Percentiles rank a stretch among this genome's conserved stretches.
Evolutionary conservation across 2,113 vertebrate genomes (phyloP).

Genomic region (Sylvietta virens): DNA sequence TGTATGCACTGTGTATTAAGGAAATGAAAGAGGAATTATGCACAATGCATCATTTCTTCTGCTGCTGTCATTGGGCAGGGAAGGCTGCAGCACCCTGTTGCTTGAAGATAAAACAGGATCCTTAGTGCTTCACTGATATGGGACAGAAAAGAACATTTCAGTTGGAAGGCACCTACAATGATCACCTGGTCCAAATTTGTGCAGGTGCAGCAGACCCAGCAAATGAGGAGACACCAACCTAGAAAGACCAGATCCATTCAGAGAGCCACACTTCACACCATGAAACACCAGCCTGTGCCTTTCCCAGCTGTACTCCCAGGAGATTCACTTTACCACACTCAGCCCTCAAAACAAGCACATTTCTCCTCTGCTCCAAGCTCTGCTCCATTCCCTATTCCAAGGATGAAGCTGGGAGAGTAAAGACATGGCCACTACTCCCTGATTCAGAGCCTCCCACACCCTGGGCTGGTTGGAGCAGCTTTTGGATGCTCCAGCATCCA

Average conservation of each 20-base stretch:
- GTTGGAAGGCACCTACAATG: background rate
- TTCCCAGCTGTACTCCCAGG: background rate
- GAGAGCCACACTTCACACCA: background rate
- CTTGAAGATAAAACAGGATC: background rate
- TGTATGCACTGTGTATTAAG: background rate
- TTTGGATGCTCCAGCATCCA: background rate
- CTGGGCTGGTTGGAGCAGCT: background rate
- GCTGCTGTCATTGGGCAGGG: background rate
- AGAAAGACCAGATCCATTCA: background rate
- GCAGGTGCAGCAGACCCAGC: background rate
- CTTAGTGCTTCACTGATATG: background rate
- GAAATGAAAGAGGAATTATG: constrained; percentile 37
- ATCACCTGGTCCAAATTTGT: background rate
- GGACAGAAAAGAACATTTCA: background rate
- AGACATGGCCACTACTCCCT: background rate
- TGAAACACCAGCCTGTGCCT: background rate
- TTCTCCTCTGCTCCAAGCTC: background rate
- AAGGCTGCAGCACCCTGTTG: background rate
- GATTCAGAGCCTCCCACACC: background rate
- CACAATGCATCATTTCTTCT: background rate
- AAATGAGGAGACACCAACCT: background rate
- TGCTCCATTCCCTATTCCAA: background rate
- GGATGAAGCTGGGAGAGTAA: background rate
- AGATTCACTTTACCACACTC: background rate
- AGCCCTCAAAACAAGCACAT: background rate